Evolutionary conservation across 2,888 invertebrate genomes (phyloP), one percentile per base, ranked within the genome.

Genomic region (Xanthia togata): DNA sequence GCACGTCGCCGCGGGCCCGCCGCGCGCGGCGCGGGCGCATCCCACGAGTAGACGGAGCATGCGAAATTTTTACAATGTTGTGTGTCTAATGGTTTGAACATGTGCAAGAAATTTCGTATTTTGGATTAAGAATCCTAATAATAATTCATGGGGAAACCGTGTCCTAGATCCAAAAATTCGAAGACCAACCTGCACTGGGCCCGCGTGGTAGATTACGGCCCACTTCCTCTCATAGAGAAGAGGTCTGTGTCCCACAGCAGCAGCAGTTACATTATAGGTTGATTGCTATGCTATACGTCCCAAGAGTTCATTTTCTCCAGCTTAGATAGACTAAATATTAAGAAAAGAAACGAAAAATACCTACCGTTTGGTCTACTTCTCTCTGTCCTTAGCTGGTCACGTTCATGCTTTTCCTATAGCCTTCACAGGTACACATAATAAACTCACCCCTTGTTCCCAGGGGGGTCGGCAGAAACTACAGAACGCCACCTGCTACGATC

Each of bases 1-100:
- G 94, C 91, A 90, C 93, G 96, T 96, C 96, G 96, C 96, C 95
- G 95, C 93, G 93, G 94, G 96, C 95, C 93, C 93, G 92, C 92
- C 93, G 90, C 81, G 90, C 78, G 91, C 86, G 80, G 90, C 91
- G 91, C 92, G 73, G 74, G 91, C 92, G 91, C 92, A 88, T 76
- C 78, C 87, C 69, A 72, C 84, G 93, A 94, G 93, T 88, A 89
- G 93, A 70, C 38, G 2, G 11, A 35, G 68, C 50, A 8, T 57
- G 47, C 78, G 59, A 82, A 81, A 64, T 23, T 73, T 85, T 82
- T 85, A 67, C 70, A 73, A 53, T 71, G 53, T 60, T 35, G 17
- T 44, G 20, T 50, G 70, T 72, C 70, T 80, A 80, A 76, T 70
- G 38, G 4, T 35, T 31, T 20, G 4, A 55, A 53, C 6, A 53